phyloP scores from a whole-genome alignment of 2,888 invertebrate genomes.

The Cotesia congregata region DNA sequence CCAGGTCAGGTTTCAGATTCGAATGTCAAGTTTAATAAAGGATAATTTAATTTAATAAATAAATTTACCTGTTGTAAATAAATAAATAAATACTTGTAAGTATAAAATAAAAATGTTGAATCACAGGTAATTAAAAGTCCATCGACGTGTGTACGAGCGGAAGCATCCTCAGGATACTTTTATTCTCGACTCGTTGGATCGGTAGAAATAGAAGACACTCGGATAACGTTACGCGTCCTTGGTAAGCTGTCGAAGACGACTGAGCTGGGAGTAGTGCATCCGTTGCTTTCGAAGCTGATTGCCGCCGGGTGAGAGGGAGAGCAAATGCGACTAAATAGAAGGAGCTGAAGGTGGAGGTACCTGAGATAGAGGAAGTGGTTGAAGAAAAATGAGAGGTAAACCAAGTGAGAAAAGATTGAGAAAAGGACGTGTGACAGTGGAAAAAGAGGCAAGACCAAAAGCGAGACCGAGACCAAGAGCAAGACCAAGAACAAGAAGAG shows the following conservation, averaged over 20 bases:
- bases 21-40: neutral
- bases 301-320: constrained; percentile 33
- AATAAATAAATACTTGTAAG: constrained; percentile 12
- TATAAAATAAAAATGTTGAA: constrained; percentile 5
- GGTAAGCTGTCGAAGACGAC: constrained; percentile 27
- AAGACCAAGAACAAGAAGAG: constrained; percentile 41
- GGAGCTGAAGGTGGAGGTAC: constrained; percentile 22
- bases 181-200: neutral
- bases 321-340: constrained; percentile 21
- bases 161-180: constrained; percentile 13
- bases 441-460: constrained; percentile 38
- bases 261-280: constrained; percentile 17
- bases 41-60: neutral
- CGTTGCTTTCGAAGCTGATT: constrained; percentile 18
- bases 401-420: constrained; percentile 37
- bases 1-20: neutral
- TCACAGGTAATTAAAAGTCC: constrained; percentile 5
- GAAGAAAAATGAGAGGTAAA: neutral
- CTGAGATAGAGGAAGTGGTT: constrained; percentile 7
- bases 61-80: constrained; percentile 23
- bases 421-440: constrained; percentile 35
- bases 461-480: constrained; percentile 37
- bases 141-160: neutral
- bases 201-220: neutral
- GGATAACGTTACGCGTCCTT: constrained; percentile 23